A percentile compares a stretch with the other conserved stretches of the same genome.
These are phyloP conservation scores for Peromyscus aztecus DNA, from an alignment of 2,797 vertebrate genomes.

Conservation along the genomic window DNA sequence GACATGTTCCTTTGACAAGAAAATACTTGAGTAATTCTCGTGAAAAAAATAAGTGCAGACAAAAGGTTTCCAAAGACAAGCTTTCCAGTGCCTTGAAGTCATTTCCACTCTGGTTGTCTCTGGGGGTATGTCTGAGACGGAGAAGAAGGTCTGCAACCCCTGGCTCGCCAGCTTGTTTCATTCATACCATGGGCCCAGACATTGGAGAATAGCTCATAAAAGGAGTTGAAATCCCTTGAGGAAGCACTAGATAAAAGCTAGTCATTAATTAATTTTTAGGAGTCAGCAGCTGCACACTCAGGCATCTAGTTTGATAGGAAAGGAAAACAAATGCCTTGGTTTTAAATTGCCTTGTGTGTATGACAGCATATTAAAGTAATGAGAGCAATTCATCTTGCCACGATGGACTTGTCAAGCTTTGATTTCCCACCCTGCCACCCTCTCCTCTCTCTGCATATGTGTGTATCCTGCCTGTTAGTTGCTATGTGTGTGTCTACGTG, in stretches of 20 bases:
- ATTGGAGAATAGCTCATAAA: not conserved
- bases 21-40: not conserved
- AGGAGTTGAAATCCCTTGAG: constrained; percentile 38
- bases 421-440: not conserved
- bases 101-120: not conserved
- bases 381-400: constrained; percentile 66
- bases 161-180: not conserved
- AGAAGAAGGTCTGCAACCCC: not conserved
- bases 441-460: not conserved
- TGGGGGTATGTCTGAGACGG: not conserved
- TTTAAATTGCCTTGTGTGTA: constrained; percentile 57
- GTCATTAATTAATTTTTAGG: constrained; percentile 78
- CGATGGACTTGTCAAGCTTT: constrained; percentile 54
- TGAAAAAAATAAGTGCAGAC: not conserved
- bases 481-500: not conserved
- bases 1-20: not conserved
- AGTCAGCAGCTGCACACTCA: constrained; percentile 67
- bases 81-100: not conserved
- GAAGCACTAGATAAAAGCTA: constrained; percentile 61
- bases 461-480: not conserved
- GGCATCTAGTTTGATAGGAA: constrained; percentile 64
- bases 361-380: constrained; percentile 68
- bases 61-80: not conserved
- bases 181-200: not conserved
- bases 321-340: constrained; percentile 71